Evolutionary conservation across 2,888 invertebrate genomes (phyloP).

Genomic region (Drosophila affinis): DNA sequence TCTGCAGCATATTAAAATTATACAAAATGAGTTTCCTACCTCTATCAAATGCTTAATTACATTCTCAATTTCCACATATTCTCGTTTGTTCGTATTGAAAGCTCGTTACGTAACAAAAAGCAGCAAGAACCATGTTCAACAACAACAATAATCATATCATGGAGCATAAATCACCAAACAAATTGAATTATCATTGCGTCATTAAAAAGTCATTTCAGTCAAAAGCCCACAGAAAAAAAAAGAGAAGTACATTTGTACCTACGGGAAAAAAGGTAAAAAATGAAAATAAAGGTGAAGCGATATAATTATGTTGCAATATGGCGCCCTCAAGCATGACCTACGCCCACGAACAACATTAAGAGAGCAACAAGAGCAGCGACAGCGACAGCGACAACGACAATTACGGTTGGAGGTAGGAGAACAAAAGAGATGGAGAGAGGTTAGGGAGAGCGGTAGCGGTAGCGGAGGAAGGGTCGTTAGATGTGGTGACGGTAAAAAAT

Average conservation of each 20-base stretch:
- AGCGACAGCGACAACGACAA: slow-evolving; percentile 55
- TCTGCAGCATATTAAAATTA: slow-evolving; percentile 25
- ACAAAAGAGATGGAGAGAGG: slow-evolving; percentile 1
- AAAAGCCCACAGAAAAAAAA: slow-evolving; percentile 25
- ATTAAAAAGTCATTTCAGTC: slow-evolving; percentile 75
- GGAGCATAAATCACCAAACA: slow-evolving; percentile 75
- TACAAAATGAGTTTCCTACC: slow-evolving; percentile 23
- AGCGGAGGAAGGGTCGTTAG: too few species aligned
- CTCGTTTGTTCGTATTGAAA: slow-evolving; percentile 40
- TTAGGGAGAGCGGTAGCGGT: background rate
- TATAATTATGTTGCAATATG: slow-evolving; percentile 79
- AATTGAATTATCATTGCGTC: slow-evolving; percentile 80
- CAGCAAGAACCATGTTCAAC: slow-evolving; percentile 31
- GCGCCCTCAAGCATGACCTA: slow-evolving; percentile 77
- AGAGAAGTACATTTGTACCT: slow-evolving; percentile 8
- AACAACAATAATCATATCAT: slow-evolving; percentile 45
- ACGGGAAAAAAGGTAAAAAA: slow-evolving; percentile 24
- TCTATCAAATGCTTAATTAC: slow-evolving; percentile 38
- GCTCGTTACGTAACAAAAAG: slow-evolving; percentile 61
- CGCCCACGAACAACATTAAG: slow-evolving; percentile 50
- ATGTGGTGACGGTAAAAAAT: too few species aligned
- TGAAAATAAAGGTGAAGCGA: slow-evolving; percentile 66
- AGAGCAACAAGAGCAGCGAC: slow-evolving; percentile 33
- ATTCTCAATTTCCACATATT: slow-evolving; percentile 49
- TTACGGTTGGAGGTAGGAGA: slow-evolving; percentile 27